Percentiles rank a stretch among this genome's conserved stretches.
Conservation (phyloP, 2,797 vertebrate species). For the Mormyrops attenuatus region DNA sequence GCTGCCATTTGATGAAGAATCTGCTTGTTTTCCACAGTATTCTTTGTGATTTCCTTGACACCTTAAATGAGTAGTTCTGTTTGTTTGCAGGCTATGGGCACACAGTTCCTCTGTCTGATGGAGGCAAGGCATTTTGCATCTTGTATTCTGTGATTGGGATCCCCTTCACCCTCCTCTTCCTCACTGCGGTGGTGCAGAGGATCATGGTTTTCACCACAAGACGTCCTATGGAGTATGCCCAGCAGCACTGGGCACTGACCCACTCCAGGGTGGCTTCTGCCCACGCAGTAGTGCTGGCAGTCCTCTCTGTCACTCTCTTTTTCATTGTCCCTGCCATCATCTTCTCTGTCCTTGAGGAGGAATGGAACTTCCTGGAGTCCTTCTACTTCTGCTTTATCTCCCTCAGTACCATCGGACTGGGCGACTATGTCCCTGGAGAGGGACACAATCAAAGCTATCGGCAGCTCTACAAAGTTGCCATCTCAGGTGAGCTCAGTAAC, state of each 20-base stretch:
- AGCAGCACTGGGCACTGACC: conserved; percentile 77
- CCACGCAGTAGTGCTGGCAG: conserved; percentile 68
- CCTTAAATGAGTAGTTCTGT: not conserved
- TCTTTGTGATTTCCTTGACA: not conserved
- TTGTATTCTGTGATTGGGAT: conserved; percentile 86
- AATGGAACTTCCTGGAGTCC: conserved; percentile 93
- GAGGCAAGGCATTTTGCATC: conserved; percentile 91
- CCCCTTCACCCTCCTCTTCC: conserved; percentile 86
- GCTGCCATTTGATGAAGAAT: not conserved
- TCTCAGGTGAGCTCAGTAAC: conserved; percentile 74
- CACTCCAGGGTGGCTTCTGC: conserved; percentile 66
- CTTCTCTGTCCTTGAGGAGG: conserved; percentile 74
- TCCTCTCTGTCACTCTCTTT: conserved; percentile 62
- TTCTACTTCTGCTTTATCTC: conserved; percentile 99
- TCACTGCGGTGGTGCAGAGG: conserved; percentile 82
- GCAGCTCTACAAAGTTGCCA: conserved; percentile 82
- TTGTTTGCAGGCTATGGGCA: conserved; percentile 83
- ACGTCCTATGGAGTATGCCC: conserved; percentile 76
- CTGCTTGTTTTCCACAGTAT: not conserved
- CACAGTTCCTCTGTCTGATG: conserved; percentile 88
- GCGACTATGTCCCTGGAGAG: conserved; percentile 93
- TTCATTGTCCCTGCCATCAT: conserved; percentile 83
- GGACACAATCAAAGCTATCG: conserved; percentile 74
- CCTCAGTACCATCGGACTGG: conserved; percentile 93
- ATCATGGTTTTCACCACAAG: conserved; percentile 70